A percentile compares a stretch with the other conserved stretches of the same genome.
Conservation (phyloP, 2,888 invertebrate species). For the Hylaea fasciaria region DNA sequence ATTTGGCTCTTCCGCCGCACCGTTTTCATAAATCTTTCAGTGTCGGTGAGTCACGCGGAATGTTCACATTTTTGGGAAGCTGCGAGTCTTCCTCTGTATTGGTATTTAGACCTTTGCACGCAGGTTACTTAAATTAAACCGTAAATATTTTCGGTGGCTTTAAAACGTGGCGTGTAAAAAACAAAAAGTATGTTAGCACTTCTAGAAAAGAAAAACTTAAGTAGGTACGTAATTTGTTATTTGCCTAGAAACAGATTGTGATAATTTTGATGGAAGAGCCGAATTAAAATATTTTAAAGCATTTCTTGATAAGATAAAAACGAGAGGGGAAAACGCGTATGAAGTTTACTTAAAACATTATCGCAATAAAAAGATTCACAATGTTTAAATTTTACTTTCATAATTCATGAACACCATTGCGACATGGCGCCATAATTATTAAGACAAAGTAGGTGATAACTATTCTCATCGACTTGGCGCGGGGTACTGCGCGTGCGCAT, state of each 20-base stretch:
- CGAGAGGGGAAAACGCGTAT: too few species aligned
- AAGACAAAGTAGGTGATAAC: neutral
- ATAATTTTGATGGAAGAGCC: slow-evolving; percentile 23
- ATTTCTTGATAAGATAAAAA: slow-evolving; percentile 15
- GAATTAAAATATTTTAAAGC: slow-evolving; percentile 18
- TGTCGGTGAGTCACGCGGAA: slow-evolving; percentile 30
- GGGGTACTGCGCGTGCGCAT: slow-evolving; percentile 23
- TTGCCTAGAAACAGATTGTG: neutral
- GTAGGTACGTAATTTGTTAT: neutral
- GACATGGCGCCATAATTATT: neutral
- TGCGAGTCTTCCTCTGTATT: slow-evolving; percentile 11
- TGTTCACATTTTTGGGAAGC: slow-evolving; percentile 20
- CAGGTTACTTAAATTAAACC: too few species aligned
- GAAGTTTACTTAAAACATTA: too few species aligned
- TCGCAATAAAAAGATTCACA: neutral
- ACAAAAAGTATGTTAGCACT: too few species aligned
- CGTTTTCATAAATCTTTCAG: slow-evolving; percentile 29
- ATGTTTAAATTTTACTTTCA: neutral
- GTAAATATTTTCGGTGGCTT: too few species aligned
- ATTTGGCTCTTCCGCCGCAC: slow-evolving; percentile 10
- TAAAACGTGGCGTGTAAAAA: too few species aligned
- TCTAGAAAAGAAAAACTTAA: too few species aligned
- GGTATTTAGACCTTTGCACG: too few species aligned
- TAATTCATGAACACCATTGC: too few species aligned
- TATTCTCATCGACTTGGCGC: slow-evolving; percentile 8